These are phyloP conservation scores for Trachymyrmex cornetzi DNA, from an alignment of 1,140 invertebrate genomes.

Conservation along the genomic window DNA sequence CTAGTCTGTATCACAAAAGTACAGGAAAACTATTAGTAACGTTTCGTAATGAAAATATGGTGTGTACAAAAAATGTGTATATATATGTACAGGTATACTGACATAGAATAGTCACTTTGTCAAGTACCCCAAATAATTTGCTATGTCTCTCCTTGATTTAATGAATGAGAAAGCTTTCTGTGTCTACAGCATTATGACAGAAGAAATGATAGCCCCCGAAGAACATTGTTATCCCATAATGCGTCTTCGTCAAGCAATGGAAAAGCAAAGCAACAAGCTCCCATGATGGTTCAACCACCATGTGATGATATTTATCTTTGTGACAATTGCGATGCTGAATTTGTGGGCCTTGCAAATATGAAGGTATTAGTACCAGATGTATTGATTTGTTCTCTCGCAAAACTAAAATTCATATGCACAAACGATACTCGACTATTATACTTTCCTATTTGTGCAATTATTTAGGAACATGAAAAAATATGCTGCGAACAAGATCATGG, in stretches of 20 bases:
- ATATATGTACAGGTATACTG: background rate
- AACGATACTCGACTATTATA: background rate
- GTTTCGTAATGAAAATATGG: constrained; percentile 92
- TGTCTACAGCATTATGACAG: constrained; percentile 84
- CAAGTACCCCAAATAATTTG: background rate
- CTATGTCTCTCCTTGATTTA: background rate
- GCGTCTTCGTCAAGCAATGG: constrained; percentile 78
- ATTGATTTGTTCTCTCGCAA: background rate
- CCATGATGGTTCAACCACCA: constrained; percentile 87
- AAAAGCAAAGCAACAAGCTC: constrained; percentile 81
- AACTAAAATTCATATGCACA: background rate
- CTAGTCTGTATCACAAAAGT: constrained; percentile 89
- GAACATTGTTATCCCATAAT: constrained; percentile 79
- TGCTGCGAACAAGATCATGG: constrained; percentile 81
- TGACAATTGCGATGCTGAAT: constrained; percentile 91
- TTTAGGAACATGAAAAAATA: constrained; percentile 87
- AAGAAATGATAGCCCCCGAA: constrained; percentile 80
- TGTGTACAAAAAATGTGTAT: constrained; percentile 69
- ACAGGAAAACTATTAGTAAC: constrained; percentile 90
- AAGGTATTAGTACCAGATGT: constrained; percentile 83
- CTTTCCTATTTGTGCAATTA: constrained; percentile 28
- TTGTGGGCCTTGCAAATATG: constrained; percentile 87
- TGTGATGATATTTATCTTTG: constrained; percentile 91
- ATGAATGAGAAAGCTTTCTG: constrained; percentile 30
- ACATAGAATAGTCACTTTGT: background rate